These are phyloP conservation scores for Myopa tessellatipennis DNA, from an alignment of 2,888 invertebrate species.

Conservation along the genomic window DNA sequence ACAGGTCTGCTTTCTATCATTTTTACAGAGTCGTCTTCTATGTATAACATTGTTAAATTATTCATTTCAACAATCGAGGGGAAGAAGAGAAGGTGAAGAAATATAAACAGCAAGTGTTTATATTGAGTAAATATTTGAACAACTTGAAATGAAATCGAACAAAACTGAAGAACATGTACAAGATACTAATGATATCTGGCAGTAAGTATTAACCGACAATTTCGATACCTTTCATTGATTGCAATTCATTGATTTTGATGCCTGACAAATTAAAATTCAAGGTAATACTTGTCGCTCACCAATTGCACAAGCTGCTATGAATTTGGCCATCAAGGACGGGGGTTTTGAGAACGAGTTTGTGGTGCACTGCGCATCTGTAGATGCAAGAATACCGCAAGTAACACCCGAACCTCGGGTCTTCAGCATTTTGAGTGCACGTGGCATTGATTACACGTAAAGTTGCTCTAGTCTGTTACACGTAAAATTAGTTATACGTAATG, in stretches of 20 bases:
- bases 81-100: too few relatives aligned
- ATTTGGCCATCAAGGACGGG: slow-evolving; percentile 75
- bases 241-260: not conserved
- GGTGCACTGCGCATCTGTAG: slow-evolving; percentile 90
- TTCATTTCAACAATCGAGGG: too few relatives aligned
- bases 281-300: slow-evolving; percentile 96
- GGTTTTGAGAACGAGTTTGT: slow-evolving; percentile 77
- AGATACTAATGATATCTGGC: slow-evolving; percentile 59
- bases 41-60: too few relatives aligned
- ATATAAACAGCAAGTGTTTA: too few relatives aligned
- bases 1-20: too few relatives aligned
- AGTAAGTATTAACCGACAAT: slow-evolving; percentile 47
- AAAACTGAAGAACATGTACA: slow-evolving; percentile 44
- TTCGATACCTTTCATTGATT: not conserved
- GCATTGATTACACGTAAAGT: slow-evolving; percentile 72
- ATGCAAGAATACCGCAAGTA: slow-evolving; percentile 87
- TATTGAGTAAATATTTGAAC: too few relatives aligned
- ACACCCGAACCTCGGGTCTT: slow-evolving; percentile 81
- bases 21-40: too few relatives aligned
- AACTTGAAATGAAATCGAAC: not conserved
- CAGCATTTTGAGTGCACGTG: slow-evolving; percentile 76
- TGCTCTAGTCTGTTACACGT: too few relatives aligned
- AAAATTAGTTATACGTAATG: too few relatives aligned
- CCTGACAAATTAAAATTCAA: slow-evolving; percentile 58
- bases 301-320: slow-evolving; percentile 92